phyloP scores from a whole-genome alignment of 2,888 invertebrate genomes.

The Ommatoiulus sabulosus region DNA sequence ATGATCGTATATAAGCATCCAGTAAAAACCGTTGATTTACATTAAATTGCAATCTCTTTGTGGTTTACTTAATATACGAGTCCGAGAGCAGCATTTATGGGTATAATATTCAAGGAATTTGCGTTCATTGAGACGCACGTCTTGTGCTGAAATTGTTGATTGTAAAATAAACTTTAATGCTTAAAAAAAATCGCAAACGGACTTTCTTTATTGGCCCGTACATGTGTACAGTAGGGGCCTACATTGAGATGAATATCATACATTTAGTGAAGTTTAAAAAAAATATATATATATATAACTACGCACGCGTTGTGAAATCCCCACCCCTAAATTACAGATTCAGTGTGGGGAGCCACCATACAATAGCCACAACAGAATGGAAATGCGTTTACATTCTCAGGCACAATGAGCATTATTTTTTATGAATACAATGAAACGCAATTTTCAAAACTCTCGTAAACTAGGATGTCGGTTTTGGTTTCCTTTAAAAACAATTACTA shows the following conservation, averaged over 20 bases:
- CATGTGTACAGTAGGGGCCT: no score
- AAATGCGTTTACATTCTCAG: neutral
- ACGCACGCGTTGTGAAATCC: neutral
- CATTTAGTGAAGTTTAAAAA: no score
- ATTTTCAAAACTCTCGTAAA: neutral
- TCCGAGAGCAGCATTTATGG: neutral
- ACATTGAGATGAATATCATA: no score
- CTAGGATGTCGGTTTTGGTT: neutral
- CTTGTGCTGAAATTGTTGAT: neutral
- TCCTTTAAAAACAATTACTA: no score
- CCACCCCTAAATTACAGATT: neutral
- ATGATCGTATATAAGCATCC: no score
- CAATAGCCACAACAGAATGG: neutral
- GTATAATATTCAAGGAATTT: neutral
- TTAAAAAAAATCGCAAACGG: no score
- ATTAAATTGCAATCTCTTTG: neutral
- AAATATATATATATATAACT: neutral
- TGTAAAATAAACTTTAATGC: no score
- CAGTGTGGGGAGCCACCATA: neutral
- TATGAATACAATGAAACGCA: neutral
- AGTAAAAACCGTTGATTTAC: neutral
- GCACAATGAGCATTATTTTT: neutral
- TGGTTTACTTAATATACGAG: neutral
- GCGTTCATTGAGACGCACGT: neutral
- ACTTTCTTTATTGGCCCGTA: no score